A percentile compares a stretch with the other conserved stretches of the same genome.
Evolutionary conservation across 2,113 vertebrate species (phyloP).

Genomic region (Maccullochella peelii): DNA sequence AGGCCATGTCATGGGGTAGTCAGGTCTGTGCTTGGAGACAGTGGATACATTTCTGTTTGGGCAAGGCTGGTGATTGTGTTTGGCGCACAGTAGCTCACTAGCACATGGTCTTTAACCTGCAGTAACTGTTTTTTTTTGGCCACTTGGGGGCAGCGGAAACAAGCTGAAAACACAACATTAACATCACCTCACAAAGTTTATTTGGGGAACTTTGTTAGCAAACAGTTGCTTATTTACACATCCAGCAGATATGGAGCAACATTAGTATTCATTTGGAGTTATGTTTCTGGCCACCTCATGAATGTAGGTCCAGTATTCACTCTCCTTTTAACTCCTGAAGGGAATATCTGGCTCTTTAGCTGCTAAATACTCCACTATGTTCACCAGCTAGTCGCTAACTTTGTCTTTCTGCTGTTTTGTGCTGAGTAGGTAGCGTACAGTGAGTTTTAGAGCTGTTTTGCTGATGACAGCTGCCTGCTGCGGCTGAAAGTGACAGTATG

Average conservation of each 20-base stretch:
- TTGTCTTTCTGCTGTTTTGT: not conserved
- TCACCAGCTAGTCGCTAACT: not conserved
- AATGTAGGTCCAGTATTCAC: not conserved
- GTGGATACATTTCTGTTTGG: constrained; percentile 68
- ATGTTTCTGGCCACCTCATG: not conserved
- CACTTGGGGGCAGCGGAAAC: constrained; percentile 2
- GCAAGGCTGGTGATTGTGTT: constrained; percentile 63
- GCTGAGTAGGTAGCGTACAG: not conserved
- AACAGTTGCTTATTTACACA: not conserved
- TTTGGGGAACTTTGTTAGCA: not conserved
- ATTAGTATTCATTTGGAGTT: not conserved
- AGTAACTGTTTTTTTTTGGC: not conserved
- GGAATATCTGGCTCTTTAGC: not conserved
- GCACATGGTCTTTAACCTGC: constrained; percentile 42
- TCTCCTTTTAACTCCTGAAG: not conserved
- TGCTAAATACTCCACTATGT: not conserved
- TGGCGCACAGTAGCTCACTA: constrained; percentile 55
- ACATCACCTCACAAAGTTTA: not conserved
- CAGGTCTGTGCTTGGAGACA: constrained; percentile 58
- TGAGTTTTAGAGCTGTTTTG: not conserved
- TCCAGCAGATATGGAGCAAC: not conserved
- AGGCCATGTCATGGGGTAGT: constrained; percentile 32
- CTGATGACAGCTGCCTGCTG: not conserved
- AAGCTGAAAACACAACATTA: constrained; percentile 12
- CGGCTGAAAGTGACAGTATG: not conserved